These are phyloP conservation scores for Lypha dubia DNA, from an alignment of 2,888 invertebrate species.

Conservation along the genomic window DNA sequence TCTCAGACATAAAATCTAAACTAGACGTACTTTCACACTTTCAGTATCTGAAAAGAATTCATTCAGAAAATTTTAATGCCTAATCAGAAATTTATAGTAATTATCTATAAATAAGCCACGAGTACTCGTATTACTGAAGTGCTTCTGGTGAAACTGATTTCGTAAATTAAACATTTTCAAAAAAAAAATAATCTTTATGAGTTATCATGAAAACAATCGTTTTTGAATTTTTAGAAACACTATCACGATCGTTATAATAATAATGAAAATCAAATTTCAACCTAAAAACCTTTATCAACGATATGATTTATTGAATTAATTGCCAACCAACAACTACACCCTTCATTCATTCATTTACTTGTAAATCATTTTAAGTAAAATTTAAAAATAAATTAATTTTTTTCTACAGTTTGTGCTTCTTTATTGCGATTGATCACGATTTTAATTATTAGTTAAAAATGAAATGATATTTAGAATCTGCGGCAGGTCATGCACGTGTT, in stretches of 20 bases:
- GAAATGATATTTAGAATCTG: conserved; percentile 14
- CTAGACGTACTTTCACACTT: too few relatives aligned
- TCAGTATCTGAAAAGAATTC: too few relatives aligned
- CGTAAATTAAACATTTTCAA: background rate
- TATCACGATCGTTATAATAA: background rate
- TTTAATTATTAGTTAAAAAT: conserved; percentile 16
- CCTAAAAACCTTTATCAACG: background rate
- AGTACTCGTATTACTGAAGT: background rate
- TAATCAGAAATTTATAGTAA: too few relatives aligned
- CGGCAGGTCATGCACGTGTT: conserved; percentile 2
- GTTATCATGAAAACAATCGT: background rate
- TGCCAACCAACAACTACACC: background rate
- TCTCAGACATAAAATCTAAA: too few relatives aligned
- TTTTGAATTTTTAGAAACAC: background rate
- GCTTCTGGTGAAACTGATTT: background rate
- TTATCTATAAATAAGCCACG: background rate
- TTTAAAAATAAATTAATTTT: conserved; percentile 18
- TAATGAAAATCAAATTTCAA: background rate
- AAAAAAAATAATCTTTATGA: background rate
- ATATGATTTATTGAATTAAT: background rate
- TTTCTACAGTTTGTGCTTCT: conserved; percentile 1
- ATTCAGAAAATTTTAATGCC: too few relatives aligned
- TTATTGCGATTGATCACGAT: conserved; percentile 40
- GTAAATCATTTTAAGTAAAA: background rate
- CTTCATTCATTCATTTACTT: background rate